These are phyloP conservation scores for Pseudopodoces humilis DNA, from an alignment of 2,113 vertebrate genomes.

Conservation along the genomic window DNA sequence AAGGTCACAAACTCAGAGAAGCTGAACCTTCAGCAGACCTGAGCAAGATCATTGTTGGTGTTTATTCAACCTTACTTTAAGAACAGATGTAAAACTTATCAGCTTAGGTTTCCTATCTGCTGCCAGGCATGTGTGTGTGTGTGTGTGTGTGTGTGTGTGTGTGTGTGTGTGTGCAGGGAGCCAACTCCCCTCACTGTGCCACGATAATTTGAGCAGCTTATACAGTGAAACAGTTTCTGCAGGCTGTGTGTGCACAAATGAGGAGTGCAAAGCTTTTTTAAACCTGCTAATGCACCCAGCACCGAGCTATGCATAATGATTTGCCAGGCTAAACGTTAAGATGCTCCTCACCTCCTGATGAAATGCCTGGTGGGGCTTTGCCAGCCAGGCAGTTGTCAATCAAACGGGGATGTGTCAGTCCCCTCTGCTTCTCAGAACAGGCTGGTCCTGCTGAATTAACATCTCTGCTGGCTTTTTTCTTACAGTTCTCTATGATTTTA, in stretches of 20 bases:
- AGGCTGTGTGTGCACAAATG: neutral
- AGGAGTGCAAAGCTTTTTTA: neutral
- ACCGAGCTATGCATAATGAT: neutral
- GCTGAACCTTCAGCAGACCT: neutral
- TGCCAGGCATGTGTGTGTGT: neutral
- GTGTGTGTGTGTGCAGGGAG: neutral
- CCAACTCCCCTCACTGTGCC: rapidly evolving
- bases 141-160: neutral
- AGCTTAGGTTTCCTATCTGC: neutral
- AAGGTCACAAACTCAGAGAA: neutral
- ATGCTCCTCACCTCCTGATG: neutral
- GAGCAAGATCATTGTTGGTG: neutral
- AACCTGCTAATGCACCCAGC: neutral
- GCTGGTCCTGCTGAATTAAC: neutral
- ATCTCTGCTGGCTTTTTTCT: neutral
- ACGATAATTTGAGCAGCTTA: neutral
- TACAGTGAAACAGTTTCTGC: neutral
- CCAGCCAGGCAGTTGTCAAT: neutral
- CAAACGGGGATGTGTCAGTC: neutral
- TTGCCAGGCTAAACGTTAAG: neutral
- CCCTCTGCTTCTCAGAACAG: neutral
- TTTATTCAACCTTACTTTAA: neutral
- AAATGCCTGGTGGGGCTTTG: neutral
- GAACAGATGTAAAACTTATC: neutral
- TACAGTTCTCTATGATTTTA: rapidly evolving